Evolutionary conservation across 30 jellyfish, hydroid and myxozoan genomes (phyloP).

Genomic region (Catostylus mosaicus): DNA sequence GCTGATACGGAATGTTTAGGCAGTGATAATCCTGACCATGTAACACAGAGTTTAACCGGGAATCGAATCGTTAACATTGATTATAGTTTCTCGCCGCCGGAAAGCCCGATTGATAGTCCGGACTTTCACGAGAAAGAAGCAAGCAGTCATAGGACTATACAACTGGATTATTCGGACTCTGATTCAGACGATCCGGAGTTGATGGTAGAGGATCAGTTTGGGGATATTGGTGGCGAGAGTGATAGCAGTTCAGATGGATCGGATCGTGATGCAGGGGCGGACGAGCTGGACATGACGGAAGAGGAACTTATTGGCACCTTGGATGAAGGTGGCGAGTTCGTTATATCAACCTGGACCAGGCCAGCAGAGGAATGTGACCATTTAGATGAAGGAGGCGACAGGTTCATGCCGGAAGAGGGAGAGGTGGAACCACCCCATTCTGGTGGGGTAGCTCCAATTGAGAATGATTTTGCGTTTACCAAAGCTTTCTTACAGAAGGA

Average conservation of each 20-base stretch:
- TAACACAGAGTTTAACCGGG: neutral
- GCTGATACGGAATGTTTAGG: no score
- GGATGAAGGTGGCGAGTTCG: constrained; percentile 52
- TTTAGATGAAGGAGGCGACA: constrained; percentile 4
- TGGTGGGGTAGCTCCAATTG: neutral
- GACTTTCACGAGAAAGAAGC: neutral
- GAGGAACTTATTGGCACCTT: constrained; percentile 57
- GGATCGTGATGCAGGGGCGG: constrained; percentile 42
- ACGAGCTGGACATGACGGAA: constrained; percentile 41
- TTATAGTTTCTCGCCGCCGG: constrained; percentile 44
- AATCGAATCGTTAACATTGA: constrained; percentile 20
- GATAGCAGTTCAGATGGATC: constrained; percentile 44
- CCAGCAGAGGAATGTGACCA: constrained; percentile 5
- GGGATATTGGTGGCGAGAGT: constrained; percentile 30
- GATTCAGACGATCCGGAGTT: constrained; percentile 66
- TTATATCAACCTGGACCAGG: constrained; percentile 33
- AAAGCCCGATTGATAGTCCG: constrained; percentile 56
- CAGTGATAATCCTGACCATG: no score
- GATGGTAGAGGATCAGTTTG: constrained; percentile 70
- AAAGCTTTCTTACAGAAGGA: constrained; percentile 46
- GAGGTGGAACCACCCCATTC: neutral
- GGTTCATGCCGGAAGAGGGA: neutral
- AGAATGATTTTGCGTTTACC: constrained; percentile 25
- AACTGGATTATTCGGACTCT: constrained; percentile 52
- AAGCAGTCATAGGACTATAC: constrained; percentile 14